Conservation (phyloP, 2,113 vertebrate species). For the Climacteris rufus region DNA sequence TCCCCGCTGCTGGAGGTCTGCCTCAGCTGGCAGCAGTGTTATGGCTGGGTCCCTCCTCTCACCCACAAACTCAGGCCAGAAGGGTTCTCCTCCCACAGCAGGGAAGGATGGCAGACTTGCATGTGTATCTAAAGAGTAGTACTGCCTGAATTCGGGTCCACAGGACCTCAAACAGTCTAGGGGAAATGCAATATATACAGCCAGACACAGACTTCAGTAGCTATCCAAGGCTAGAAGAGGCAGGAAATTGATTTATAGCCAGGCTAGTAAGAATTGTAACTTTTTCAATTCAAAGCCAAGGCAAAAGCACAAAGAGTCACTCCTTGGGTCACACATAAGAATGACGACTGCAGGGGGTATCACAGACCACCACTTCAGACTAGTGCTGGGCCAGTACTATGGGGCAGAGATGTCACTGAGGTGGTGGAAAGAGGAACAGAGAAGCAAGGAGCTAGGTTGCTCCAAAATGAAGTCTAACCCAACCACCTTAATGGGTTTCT, state of each 20-base stretch:
- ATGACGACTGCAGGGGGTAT: background rate
- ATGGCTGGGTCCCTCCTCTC: background rate
- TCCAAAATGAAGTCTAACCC: background rate
- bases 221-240: background rate
- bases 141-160: rapidly evolving
- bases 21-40: background rate
- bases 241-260: background rate
- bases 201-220: background rate
- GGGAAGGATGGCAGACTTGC: background rate
- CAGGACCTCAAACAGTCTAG: background rate
- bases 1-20: background rate
- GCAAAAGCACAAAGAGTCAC: background rate
- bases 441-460: background rate
- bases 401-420: background rate
- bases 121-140: background rate
- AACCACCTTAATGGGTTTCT: background rate
- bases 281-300: background rate
- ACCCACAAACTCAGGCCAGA: background rate
- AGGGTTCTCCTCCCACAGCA: background rate
- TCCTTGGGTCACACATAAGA: background rate
- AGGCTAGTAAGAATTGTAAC: background rate
- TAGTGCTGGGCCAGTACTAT: background rate
- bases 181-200: background rate
- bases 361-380: background rate
- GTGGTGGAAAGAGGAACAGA: background rate